Percentiles rank a stretch among this genome's conserved stretches.
Conservation (phyloP, 2,888 invertebrate species). For the Microdon myrmicae region DNA sequence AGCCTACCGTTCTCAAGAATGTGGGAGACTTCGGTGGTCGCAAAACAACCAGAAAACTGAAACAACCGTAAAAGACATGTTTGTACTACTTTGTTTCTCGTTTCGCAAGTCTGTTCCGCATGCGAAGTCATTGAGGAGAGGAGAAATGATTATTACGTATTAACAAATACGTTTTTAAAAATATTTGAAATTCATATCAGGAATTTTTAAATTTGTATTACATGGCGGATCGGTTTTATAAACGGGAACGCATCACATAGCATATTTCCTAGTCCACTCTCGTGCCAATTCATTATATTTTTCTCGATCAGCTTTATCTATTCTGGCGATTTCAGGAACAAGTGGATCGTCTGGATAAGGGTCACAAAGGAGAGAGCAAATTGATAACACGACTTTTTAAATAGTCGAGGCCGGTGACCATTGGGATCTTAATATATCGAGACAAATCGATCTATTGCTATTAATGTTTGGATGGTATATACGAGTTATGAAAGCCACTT, state of each 20-base stretch:
- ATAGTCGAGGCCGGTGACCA: constrained; percentile 99
- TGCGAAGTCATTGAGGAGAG: too few relatives aligned
- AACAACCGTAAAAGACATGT: too few relatives aligned
- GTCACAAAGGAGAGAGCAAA: constrained; percentile 99
- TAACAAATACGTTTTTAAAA: too few relatives aligned
- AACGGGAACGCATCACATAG: constrained; percentile 88
- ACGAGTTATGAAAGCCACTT: constrained; percentile 99
- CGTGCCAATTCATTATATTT: constrained; percentile 99
- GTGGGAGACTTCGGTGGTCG: too few relatives aligned
- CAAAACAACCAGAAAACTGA: too few relatives aligned
- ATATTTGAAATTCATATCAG: too few relatives aligned
- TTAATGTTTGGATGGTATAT: constrained; percentile 99
- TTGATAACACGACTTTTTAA: constrained; percentile 99
- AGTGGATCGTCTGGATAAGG: constrained; percentile 99
- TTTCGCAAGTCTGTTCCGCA: too few relatives aligned
- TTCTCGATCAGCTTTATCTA: constrained; percentile 99
- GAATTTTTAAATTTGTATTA: constrained; percentile 59
- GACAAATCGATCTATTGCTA: constrained; percentile 99
- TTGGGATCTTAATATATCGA: constrained; percentile 99
- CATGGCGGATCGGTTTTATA: constrained; percentile 65
- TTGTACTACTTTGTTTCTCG: too few relatives aligned
- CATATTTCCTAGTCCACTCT: constrained; percentile 99
- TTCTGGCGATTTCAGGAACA: constrained; percentile 99
- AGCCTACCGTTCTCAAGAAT: too few relatives aligned
- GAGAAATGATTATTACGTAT: too few relatives aligned